Base-by-base conservation (phyloP, 2,797 vertebrate genomes). In the Xenentodon cancila region DNA sequence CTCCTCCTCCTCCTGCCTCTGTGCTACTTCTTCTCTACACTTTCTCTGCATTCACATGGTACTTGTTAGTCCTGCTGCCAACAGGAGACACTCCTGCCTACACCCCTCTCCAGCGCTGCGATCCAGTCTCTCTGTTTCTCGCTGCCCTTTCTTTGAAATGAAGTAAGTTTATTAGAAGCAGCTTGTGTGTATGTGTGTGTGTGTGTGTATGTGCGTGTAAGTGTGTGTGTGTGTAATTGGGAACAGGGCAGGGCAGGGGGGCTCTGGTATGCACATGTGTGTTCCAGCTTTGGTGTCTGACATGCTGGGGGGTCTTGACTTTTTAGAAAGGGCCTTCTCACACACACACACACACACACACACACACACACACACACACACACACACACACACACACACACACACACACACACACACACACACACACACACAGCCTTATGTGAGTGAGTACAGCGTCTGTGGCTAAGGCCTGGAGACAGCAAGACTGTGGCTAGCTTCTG, bases 251-350 rank as follows among this genome's bases (percentile, higher is more conserved):
- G 84, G 73, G 67, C 58, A 75, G 59, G 77, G 19, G 77, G 81
- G 75, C 69, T 91, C 85, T 92, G 91, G 90, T 89, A 89, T 91
- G 88, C 92, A 94, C 91, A 93, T 93, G 90, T 93, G 92, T 88
- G 83, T 91, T 88, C 91, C 92, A 92, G 91, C 90, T 92, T 92
- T 43, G 30, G 75, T 76, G 82, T 88, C 82, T 89, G 75, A 89
- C 85, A 87, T 75, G 51, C 79, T 89, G 88, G 88, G 87, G 88
- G 91, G 87, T 84, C 89, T 48, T 73, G 59, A 76, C 81, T 85
- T 64, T 83, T 81, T 81, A 60, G 62, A 69, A 84, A 79, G 30
- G 71, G 55, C 75, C 71, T 46, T 64, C 63, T 75, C n/a, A n/a
- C n/a, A n/a, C n/a, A n/a, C n/a, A n/a, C n/a, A n/a, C n/a, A n/a